Conservation (phyloP, 2,888 invertebrate species). For the Empis livida region DNA sequence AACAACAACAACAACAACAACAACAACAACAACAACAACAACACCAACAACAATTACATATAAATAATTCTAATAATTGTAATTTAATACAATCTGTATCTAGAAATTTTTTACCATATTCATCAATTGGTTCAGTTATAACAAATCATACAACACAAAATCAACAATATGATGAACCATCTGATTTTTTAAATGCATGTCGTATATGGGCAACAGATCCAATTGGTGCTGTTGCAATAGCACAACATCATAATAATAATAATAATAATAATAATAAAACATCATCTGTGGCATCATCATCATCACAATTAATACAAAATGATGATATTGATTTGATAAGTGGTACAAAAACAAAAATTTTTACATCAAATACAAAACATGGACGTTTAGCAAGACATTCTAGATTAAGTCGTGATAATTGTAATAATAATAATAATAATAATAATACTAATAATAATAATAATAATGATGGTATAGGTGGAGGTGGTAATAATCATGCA, state of each 20-base stretch:
- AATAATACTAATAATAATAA: not conserved
- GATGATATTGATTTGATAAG: not conserved
- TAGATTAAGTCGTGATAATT: conserved; percentile 45
- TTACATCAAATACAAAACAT: not conserved
- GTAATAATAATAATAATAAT: conserved; percentile 1
- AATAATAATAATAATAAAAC: conserved; percentile 1
- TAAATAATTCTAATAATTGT: not conserved
- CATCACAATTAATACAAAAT: conserved; percentile 3
- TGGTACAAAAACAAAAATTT: not conserved
- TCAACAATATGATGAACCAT: conserved; percentile 41
- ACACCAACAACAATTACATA: conserved; percentile 7
- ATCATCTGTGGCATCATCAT: conserved; percentile 9
- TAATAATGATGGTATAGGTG: not conserved
- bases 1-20: no score
- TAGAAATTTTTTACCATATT: conserved; percentile 27
- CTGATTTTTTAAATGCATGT: conserved; percentile 47
- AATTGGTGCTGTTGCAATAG: conserved; percentile 6
- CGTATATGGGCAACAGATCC: conserved; percentile 28
- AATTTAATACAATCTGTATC: conserved; percentile 13
- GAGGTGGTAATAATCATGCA: not conserved
- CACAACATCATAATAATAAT: not conserved
- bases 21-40: no score
- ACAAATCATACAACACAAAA: conserved; percentile 3
- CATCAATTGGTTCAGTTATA: conserved; percentile 21
- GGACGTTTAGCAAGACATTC: conserved; percentile 25